Evolutionary conservation across 1,140 invertebrate genomes (phyloP).

Genomic region (Sycobia sp.): DNA sequence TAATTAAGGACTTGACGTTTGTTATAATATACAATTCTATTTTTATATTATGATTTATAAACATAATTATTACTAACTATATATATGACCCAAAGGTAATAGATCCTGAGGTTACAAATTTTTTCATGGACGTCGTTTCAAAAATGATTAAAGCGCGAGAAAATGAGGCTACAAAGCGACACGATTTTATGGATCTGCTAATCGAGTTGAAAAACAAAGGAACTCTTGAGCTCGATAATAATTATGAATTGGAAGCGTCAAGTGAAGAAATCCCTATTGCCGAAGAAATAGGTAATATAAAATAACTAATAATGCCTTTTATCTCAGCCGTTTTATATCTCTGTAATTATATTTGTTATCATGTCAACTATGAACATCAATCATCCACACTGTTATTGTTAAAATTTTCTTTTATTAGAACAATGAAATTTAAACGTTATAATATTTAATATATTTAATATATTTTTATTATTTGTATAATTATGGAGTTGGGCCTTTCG

Average conservation of each 20-base stretch:
- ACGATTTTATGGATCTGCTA: constrained; percentile 68
- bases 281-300: constrained; percentile 45
- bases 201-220: constrained; percentile 65
- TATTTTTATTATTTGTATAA: too few species aligned
- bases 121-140: constrained; percentile 63
- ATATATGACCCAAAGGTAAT: constrained; percentile 39
- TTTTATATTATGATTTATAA: too few species aligned
- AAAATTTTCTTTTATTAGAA: too few species aligned
- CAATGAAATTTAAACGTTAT: too few species aligned
- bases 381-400: too few species aligned
- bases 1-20: too few species aligned
- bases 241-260: constrained; percentile 6
- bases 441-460: too few species aligned
- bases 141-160: constrained; percentile 64
- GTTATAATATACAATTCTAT: too few species aligned
- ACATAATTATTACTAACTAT: too few species aligned
- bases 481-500: too few species aligned
- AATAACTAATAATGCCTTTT: background rate
- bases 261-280: constrained; percentile 38
- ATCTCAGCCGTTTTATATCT: too few species aligned
- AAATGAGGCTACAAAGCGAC: constrained; percentile 55
- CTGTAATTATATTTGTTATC: too few species aligned
- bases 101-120: constrained; percentile 58
- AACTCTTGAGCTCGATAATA: constrained; percentile 54
- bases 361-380: background rate